These are phyloP conservation scores for Cosmia pyralina DNA, from an alignment of 2,888 invertebrate genomes.

Conservation along the genomic window DNA sequence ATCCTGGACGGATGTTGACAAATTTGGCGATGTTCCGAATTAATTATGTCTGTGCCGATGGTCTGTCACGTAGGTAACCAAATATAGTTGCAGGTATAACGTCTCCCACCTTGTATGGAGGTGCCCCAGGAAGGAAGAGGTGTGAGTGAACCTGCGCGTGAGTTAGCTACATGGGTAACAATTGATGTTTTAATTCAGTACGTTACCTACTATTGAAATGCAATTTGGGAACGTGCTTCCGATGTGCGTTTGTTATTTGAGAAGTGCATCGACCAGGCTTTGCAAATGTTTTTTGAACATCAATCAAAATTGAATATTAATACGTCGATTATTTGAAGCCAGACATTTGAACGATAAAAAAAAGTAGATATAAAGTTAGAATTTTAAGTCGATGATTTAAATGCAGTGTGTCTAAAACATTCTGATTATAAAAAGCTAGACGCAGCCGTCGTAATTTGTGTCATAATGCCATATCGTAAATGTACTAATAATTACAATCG, in stretches of 20 bases:
- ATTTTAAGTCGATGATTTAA: constrained; percentile 51
- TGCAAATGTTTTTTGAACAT: constrained; percentile 50
- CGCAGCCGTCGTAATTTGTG: constrained; percentile 38
- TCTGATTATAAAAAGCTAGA: constrained; percentile 42
- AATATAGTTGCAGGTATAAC: constrained; percentile 82
- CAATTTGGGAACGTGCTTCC: constrained; percentile 84
- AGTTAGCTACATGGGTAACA: constrained; percentile 69
- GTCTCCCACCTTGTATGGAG: constrained; percentile 81
- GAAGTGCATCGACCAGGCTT: constrained; percentile 78
- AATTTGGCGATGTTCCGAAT: constrained; percentile 86
- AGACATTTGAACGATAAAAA: constrained; percentile 36
- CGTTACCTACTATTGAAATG: constrained; percentile 79
- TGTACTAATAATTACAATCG: constrained; percentile 55
- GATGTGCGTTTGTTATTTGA: constrained; percentile 74
- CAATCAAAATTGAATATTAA: constrained; percentile 45
- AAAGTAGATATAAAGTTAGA: constrained; percentile 40
- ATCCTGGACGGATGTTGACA: constrained; percentile 73
- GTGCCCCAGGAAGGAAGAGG: constrained; percentile 84
- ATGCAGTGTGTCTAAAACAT: constrained; percentile 36
- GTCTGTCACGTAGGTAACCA: constrained; percentile 87
- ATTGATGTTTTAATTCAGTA: constrained; percentile 73
- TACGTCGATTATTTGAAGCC: constrained; percentile 20
- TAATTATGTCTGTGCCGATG: constrained; percentile 80
- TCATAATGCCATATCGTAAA: constrained; percentile 50
- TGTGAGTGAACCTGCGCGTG: constrained; percentile 83